These are phyloP conservation scores for Agrilus planipennis DNA, from an alignment of 1,140 invertebrate genomes.

Conservation along the genomic window DNA sequence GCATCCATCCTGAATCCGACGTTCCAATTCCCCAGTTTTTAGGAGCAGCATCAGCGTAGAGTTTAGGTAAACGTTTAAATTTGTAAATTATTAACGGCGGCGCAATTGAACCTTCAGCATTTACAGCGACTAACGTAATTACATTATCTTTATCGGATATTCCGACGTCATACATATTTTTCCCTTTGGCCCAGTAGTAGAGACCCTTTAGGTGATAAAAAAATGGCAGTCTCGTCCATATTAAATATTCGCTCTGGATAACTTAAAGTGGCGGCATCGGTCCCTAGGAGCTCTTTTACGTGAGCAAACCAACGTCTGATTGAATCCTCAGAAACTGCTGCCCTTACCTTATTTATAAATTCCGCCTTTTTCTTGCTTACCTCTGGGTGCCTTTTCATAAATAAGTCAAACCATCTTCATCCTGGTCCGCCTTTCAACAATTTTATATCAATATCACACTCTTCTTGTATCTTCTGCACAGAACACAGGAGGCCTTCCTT, in stretches of 20 bases:
- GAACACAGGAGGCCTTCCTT: slow-evolving; percentile 8
- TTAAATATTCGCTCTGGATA: slow-evolving; percentile 27
- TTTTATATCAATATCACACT: slow-evolving; percentile 5
- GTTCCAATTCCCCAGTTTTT: slow-evolving; percentile 19
- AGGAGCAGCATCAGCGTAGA: slow-evolving; percentile 12
- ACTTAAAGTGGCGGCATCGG: slow-evolving; percentile 22
- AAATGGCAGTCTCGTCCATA: slow-evolving; percentile 28
- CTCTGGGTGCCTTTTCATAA: slow-evolving; percentile 28
- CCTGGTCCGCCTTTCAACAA: slow-evolving; percentile 19
- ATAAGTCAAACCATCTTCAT: slow-evolving; percentile 29
- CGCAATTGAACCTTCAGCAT: slow-evolving; percentile 21
- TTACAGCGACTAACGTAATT: slow-evolving; percentile 18
- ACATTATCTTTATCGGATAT: slow-evolving; percentile 17
- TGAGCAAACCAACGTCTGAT: slow-evolving; percentile 27
- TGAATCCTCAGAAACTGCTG: slow-evolving; percentile 21
- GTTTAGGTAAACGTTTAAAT: slow-evolving; percentile 23
- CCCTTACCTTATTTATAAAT: slow-evolving; percentile 26
- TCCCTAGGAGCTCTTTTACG: slow-evolving; percentile 19
- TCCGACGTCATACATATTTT: slow-evolving; percentile 3
- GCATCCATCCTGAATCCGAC: slow-evolving; percentile 23
- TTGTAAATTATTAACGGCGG: slow-evolving; percentile 29
- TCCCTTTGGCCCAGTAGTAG: slow-evolving; percentile 13
- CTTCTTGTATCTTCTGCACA: slow-evolving; percentile 7
- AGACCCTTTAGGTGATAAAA: slow-evolving; percentile 21
- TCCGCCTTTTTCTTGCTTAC: slow-evolving; percentile 23